Base-by-base conservation (phyloP, 2,797 vertebrate species). In the Chaunax sp. region DNA sequence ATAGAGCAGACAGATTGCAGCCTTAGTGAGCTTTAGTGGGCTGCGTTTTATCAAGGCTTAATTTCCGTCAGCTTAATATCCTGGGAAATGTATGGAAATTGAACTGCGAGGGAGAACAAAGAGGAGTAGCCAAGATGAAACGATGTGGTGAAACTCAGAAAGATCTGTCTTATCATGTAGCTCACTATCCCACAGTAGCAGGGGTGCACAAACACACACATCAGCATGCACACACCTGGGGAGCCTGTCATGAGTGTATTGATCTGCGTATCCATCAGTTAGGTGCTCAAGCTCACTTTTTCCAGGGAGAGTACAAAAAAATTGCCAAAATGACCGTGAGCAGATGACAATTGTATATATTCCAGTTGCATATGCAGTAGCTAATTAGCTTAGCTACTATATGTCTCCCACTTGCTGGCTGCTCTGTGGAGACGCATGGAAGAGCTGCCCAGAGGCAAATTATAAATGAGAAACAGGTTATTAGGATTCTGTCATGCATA, bases 401-500 rank as follows among this genome's bases (percentile, higher is more conserved):
- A 84, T 87, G 89, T 86, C 89, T 91, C 62, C 84, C 84, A 77
- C 78, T 88, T 72, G 69, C 81, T 83, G 77, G 68, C 81, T 86
- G 78, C 83, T 88, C 89, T 78, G 82, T 64, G 79, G 89, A 92
- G 84, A 88, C 90, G 72, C 83, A 69, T 80, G 85, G 85, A 85
- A 83, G 80, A 82, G 84, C 82, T 89, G 89, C 90, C 92, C 86
- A 87, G 81, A 87, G 91, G 91, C 90, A 88, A 89, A 92, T 90
- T 86, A 91, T 82, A 89, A 92, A 93, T 87, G 85, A 91, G 87
- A 87, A 86, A 85, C 83, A 87, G 86, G 86, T 92, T 93, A 92
- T 94, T 93, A 93, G 86, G 88, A 90, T 90, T 85, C 87, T 92
- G 90, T 91, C 92, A 91, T 84, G 92, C 90, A 92, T 90, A 88